phyloP scores from a whole-genome alignment of 2,113 vertebrate genomes.

The Triplophysa tibetana region DNA sequence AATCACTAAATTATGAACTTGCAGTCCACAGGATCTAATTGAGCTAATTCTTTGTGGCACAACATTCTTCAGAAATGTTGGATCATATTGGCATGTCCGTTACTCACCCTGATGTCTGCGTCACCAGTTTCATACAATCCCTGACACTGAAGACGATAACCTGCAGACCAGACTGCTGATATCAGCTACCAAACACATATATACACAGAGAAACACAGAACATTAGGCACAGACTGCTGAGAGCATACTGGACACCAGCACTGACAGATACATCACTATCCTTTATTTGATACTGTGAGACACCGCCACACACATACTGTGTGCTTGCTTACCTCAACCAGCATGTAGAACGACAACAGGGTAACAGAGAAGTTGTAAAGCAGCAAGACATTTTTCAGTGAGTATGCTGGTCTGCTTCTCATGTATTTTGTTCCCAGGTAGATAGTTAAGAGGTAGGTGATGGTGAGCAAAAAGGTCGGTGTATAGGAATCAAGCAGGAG shows the following conservation, averaged over 20 bases:
- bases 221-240: neutral
- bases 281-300: neutral
- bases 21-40: too few species aligned
- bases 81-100: neutral
- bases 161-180: conserved; percentile 80
- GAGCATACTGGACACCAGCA: neutral
- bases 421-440: conserved; percentile 81
- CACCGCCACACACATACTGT: neutral
- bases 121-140: conserved; percentile 79
- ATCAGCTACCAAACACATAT: conserved; percentile 71
- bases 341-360: conserved; percentile 84
- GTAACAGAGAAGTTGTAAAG: conserved; percentile 84
- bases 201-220: conserved; percentile 26
- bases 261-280: neutral
- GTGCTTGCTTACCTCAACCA: conserved; percentile 77
- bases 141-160: conserved; percentile 86
- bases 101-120: conserved; percentile 79
- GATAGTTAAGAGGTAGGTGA: conserved; percentile 78
- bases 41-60: too few species aligned
- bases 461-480: conserved; percentile 80
- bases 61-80: too few species aligned
- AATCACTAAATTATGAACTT: too few species aligned
- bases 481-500: conserved; percentile 85
- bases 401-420: conserved; percentile 80
- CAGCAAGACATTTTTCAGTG: conserved; percentile 78